Percentiles rank a stretch among this genome's conserved stretches.
These are phyloP conservation scores for Lomographa bimaculata DNA, from an alignment of 2,888 invertebrate species.

Conservation along the genomic window DNA sequence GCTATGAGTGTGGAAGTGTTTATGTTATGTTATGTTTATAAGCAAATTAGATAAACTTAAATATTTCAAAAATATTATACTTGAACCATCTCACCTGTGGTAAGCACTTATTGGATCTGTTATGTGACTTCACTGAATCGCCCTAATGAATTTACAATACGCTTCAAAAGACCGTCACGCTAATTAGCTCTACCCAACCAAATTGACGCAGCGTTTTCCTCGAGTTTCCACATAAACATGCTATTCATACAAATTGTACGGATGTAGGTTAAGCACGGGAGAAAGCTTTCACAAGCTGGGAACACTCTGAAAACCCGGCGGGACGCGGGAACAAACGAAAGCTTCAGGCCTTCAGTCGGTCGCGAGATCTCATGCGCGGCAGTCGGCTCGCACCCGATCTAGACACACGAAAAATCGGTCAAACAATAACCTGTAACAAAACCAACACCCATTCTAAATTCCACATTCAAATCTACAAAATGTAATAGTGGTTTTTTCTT, in stretches of 20 bases:
- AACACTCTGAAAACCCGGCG: constrained; percentile 58
- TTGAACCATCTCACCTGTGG: too few species aligned
- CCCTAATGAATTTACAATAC: too few species aligned
- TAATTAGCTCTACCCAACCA: constrained; percentile 7
- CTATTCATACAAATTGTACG: constrained; percentile 13
- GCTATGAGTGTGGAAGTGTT: too few species aligned
- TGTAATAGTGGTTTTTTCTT: constrained; percentile 16
- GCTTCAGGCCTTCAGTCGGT: constrained; percentile 54
- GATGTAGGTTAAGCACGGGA: constrained; percentile 27
- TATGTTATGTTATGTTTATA: too few species aligned
- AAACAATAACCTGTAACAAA: constrained; percentile 42
- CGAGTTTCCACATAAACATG: constrained; percentile 11
- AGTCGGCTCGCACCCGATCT: constrained; percentile 9
- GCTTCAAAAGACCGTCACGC: not conserved
- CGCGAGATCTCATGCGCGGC: constrained; percentile 54
- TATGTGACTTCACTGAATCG: too few species aligned
- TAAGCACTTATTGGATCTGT: too few species aligned
- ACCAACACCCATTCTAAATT: constrained; percentile 27
- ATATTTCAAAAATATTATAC: too few species aligned
- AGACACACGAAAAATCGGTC: constrained; percentile 35
- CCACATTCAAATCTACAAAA: constrained; percentile 10
- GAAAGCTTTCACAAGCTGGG: constrained; percentile 45
- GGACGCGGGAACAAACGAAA: constrained; percentile 40
- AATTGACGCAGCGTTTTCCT: constrained; percentile 8
- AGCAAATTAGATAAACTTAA: too few species aligned